These are phyloP conservation scores for Vimba vimba DNA, from an alignment of 2,113 vertebrate genomes.

Conservation along the genomic window DNA sequence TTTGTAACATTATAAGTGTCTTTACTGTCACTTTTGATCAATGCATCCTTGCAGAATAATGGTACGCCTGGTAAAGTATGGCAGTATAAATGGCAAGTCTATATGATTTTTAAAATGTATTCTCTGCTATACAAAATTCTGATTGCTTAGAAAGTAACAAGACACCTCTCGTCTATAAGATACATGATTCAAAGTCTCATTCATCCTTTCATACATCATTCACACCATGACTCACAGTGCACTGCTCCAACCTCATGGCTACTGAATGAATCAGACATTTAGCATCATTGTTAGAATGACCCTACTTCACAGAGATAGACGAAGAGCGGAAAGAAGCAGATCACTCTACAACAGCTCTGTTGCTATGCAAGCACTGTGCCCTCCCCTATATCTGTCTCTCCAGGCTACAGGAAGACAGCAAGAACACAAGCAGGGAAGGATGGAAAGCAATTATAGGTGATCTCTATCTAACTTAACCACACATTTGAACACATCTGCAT, in stretches of 20 bases:
- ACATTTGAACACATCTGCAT: slow-evolving; percentile 13
- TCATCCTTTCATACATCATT: background rate
- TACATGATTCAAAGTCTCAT: background rate
- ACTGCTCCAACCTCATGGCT: background rate
- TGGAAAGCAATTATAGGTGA: slow-evolving; percentile 22
- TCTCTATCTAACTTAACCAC: background rate
- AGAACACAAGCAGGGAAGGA: slow-evolving; percentile 20
- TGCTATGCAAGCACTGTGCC: slow-evolving; percentile 56
- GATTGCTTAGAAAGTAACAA: background rate
- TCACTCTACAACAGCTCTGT: slow-evolving; percentile 43
- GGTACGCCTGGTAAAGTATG: background rate
- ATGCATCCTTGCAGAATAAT: background rate
- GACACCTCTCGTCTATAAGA: background rate
- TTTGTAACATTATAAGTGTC: background rate
- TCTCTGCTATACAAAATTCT: background rate
- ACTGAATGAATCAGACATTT: background rate
- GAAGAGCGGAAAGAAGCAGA: background rate
- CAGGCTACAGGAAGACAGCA: slow-evolving; percentile 29
- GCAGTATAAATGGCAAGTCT: background rate
- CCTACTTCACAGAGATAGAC: background rate
- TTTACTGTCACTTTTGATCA: background rate
- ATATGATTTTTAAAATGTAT: background rate
- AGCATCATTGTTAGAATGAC: background rate
- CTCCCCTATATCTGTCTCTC: slow-evolving; percentile 16
- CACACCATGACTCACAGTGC: background rate